Evolutionary conservation across 2,888 invertebrate genomes (phyloP), one percentile per base, ranked within the genome.

Genomic region (Epistrophe grossulariae): DNA sequence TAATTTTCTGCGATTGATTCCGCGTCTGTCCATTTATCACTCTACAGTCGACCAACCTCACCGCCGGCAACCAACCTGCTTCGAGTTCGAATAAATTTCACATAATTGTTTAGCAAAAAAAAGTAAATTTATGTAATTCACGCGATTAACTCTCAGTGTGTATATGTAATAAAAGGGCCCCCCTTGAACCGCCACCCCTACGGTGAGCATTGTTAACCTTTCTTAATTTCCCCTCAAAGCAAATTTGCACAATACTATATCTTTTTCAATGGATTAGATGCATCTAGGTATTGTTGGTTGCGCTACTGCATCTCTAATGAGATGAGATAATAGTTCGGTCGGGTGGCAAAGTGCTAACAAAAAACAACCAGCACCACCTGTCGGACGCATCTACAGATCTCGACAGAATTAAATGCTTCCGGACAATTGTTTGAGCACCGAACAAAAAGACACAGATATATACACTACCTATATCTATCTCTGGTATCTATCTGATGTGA

Each of bases 1-100:
- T 87, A 87, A 87, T 87, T 87, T 83, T 87, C 83, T 87, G 76
- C 79, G 87, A 87, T 87, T 83, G 87, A 87, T 87, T 87, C 68
- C 66, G 55, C 79, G 48, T 87, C 24, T 72, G 79, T 83, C 79
- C 83, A 87, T 87, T 83, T 79, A 83, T 87, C 87, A 87, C 62
- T 62, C 60, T 19, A 38, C 59, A n/a, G n/a, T 43, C 4, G 24
- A n/a, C 82, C 66, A 74, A 82, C 73, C 85, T 71, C 83, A 78
- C 73, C 85, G 66, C 76, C 83, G 76, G 74, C 83, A 70, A 17
- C 60, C 45, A 52, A 76, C 57, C 64, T 55, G 60, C 83, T 60
- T 38, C 28, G 60, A 71, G 78, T 70, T 81, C 73, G 85, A 78
- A 87, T 87, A 79, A 82, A 87, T 83, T 87, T 87, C 87, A 83